Evolutionary conservation across 2,113 vertebrate genomes (phyloP).

Genomic region (Paraplagusia blochii): DNA sequence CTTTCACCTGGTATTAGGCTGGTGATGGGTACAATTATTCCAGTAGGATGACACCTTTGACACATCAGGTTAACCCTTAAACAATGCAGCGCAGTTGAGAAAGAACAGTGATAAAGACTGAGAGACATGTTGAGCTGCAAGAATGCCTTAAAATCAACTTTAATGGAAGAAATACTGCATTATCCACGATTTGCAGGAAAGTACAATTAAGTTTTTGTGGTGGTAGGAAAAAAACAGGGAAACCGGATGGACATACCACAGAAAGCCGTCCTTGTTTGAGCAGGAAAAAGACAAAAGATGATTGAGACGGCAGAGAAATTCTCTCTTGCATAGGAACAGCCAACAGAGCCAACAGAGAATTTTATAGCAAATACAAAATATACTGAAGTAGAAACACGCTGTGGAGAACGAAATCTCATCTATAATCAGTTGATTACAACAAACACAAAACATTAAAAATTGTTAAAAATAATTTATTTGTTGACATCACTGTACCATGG

Average conservation of each 20-base stretch:
- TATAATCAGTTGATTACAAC: constrained; percentile 40
- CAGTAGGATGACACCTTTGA: neutral
- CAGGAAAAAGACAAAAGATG: constrained; percentile 39
- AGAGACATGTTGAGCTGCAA: too few relatives aligned
- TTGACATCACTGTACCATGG: constrained; percentile 25
- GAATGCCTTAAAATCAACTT: constrained; percentile 8
- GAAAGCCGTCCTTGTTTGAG: constrained; percentile 22
- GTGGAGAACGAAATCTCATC: constrained; percentile 8
- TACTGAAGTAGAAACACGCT: neutral
- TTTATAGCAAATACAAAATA: constrained; percentile 18
- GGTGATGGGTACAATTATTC: too few relatives aligned
- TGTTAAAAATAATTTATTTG: constrained; percentile 28
- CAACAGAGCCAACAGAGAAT: constrained; percentile 15
- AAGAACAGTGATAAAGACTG: neutral
- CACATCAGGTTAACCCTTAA: neutral
- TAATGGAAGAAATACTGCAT: constrained; percentile 9
- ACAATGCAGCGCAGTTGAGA: neutral
- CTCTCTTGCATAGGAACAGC: constrained; percentile 39
- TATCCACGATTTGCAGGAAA: constrained; percentile 13
- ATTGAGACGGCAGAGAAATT: constrained; percentile 11
- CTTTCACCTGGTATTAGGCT: too few relatives aligned
- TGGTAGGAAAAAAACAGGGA: constrained; percentile 11
- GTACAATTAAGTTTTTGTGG: constrained; percentile 17
- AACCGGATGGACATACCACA: constrained; percentile 1
- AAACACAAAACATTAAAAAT: constrained; percentile 37